phyloP scores from a whole-genome alignment of 2,797 vertebrate species.

The Phrynocephalus guinanensis region DNA sequence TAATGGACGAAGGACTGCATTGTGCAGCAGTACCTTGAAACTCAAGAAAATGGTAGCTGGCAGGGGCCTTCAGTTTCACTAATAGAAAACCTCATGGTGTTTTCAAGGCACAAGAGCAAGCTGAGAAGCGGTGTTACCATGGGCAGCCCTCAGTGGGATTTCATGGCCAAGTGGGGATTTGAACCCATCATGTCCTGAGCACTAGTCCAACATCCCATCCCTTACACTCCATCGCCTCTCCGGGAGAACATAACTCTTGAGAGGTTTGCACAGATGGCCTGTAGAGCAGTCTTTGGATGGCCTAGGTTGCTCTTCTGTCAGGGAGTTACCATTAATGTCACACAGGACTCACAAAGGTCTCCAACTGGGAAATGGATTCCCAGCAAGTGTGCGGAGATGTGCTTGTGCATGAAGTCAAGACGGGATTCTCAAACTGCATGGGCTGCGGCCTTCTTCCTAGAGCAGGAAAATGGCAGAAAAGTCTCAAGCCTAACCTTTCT shows the following conservation, averaged over 20 bases:
- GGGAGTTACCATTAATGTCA: not conserved
- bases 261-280: not conserved
- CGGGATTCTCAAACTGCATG: not conserved
- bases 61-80: too few species aligned
- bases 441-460: not conserved
- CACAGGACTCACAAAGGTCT: not conserved
- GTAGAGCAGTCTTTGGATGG: not conserved
- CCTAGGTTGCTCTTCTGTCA: too few species aligned
- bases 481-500: not conserved
- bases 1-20: too few species aligned
- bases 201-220: too few species aligned
- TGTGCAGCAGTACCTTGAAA: not conserved
- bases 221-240: not conserved
- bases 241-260: not conserved
- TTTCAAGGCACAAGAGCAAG: too few species aligned
- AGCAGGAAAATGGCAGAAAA: not conserved
- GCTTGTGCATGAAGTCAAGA: not conserved
- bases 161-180: too few species aligned
- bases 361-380: accelerated
- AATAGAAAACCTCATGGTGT: too few species aligned
- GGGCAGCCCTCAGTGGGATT: too few species aligned
- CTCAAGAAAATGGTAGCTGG: too few species aligned
- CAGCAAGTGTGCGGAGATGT: accelerated
- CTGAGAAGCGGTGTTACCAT: too few species aligned
- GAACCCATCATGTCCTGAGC: too few species aligned